Conservation (phyloP, 1,140 invertebrate species). For the Heterodera carotae region DNA sequence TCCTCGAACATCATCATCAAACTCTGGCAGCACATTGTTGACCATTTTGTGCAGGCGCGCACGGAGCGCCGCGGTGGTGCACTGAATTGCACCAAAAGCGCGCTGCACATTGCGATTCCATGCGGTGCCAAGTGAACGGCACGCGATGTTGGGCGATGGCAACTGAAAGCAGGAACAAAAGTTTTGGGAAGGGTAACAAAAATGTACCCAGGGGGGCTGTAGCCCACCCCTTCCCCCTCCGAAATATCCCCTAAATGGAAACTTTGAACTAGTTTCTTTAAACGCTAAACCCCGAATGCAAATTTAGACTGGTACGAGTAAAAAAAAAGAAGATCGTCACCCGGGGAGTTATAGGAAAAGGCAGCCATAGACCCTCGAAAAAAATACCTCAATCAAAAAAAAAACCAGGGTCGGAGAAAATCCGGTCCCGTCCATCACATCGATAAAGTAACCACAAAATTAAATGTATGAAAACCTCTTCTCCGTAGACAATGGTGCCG, state of each 20-base stretch:
- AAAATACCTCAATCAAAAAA: too few species aligned
- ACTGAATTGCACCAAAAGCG: constrained; percentile 11
- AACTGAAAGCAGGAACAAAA: constrained; percentile 3
- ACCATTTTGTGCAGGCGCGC: neutral
- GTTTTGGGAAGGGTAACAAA: neutral
- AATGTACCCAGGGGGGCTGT: too few species aligned
- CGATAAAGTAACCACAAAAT: neutral
- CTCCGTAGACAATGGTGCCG: constrained; percentile 32
- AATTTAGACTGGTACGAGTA: too few species aligned
- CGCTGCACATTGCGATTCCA: constrained; percentile 34
- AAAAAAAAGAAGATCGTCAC: too few species aligned
- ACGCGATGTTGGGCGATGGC: neutral
- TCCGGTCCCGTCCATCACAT: neutral
- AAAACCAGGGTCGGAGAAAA: too few species aligned
- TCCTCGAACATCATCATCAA: neutral
- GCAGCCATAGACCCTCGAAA: too few species aligned
- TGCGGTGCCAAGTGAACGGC: neutral
- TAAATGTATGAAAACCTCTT: constrained; percentile 11
- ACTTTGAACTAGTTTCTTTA: too few species aligned
- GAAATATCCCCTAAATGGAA: too few species aligned
- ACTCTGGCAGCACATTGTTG: neutral
- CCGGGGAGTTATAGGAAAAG: too few species aligned
- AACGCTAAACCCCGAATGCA: too few species aligned
- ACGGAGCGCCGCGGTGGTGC: neutral
- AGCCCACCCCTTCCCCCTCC: too few species aligned